Evolutionary conservation across 2,113 vertebrate genomes (phyloP), one percentile per base, ranked within the genome.

Genomic region (Chaetodon auriga): DNA sequence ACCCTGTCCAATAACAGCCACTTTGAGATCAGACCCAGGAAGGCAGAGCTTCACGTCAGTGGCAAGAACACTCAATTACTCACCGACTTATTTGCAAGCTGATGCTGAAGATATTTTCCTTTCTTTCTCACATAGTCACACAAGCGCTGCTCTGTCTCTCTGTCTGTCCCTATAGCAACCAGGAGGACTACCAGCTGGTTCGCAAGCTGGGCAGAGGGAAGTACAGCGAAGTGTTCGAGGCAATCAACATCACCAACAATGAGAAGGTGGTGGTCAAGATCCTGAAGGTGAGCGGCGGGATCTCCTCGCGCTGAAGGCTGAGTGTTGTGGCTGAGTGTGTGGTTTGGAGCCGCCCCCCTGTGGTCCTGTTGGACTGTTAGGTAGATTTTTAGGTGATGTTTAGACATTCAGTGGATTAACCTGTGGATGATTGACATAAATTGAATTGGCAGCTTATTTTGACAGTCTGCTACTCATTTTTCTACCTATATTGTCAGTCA

Each of bases 181-280:
- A 99, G 93, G 98, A 99, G 90, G 97, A 99, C 93, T 99, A 99
- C 94, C 98, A 99, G 93, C 96, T 99, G 92, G 98, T 99, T 48
- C 96, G 98, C 0, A 99, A 99, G 93, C 97, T 99, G 53, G 98
- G 98, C 85, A 95, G 98, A 69, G 98, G 98, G 48, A 99, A 99
- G 90, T 99, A 99, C 94, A 99, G 98, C 45, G 98, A 99, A 93
- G 98, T 99, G 77, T 99, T 99, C 46, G 98, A 99, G 95, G 97
- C 98, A 84, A 99, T 99, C 94, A 99, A 99, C 95, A 97, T 99
- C 95, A 99, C 97, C 93, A 99, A 98, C 96, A 99, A 99, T 74
- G 98, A 99, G 92, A 97, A 98, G 88, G 98, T 99, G 71, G 98
- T 99, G 38, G 98, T 99, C 66, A 99, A 99, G 94, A 99, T 99